Conservation (phyloP, 2,113 vertebrate species). For the Rhineura floridana region DNA sequence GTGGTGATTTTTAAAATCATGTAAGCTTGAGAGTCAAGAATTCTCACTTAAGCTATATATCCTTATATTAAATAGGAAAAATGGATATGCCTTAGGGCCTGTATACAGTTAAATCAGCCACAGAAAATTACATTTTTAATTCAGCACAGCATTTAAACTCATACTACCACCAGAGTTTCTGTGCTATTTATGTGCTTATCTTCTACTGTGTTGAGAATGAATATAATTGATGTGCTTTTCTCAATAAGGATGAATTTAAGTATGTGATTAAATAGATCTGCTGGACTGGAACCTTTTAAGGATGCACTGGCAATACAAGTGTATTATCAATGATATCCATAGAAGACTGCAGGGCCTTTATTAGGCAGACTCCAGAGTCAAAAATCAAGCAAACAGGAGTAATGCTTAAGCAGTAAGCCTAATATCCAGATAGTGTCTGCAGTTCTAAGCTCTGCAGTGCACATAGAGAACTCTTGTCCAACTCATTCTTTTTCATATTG, state of each 20-base stretch:
- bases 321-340: neutral
- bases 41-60: slow-evolving; percentile 20
- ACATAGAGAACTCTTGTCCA: neutral
- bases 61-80: slow-evolving; percentile 5
- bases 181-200: neutral
- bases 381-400: neutral
- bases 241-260: slow-evolving; percentile 12
- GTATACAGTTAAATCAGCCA: slow-evolving; percentile 32
- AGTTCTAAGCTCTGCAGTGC: neutral
- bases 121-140: neutral
- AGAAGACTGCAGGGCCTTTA: neutral
- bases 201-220: neutral
- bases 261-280: slow-evolving; percentile 11
- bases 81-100: slow-evolving; percentile 2
- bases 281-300: slow-evolving; percentile 3
- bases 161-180: neutral
- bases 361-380: neutral
- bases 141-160: neutral
- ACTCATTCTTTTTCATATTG: neutral
- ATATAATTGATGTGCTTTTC: neutral
- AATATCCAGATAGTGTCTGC: neutral
- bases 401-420: neutral
- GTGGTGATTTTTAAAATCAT: slow-evolving; percentile 21
- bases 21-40: neutral
- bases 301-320: neutral